Conservation (phyloP, 2,888 invertebrate genomes). For the Cephus spinipes region DNA sequence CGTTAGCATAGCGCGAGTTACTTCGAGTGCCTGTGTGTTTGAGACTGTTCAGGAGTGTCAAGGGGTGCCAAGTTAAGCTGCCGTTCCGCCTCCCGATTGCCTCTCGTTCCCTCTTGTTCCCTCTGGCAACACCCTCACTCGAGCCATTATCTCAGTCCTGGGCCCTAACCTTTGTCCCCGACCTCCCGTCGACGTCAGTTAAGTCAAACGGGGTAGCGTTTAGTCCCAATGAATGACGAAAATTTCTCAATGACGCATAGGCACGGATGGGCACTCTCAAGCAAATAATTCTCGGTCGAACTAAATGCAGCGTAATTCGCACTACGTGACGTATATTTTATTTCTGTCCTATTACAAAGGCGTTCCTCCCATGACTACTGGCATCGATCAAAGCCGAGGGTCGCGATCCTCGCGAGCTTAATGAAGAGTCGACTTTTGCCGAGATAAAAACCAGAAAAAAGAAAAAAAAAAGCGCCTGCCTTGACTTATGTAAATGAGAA, state of each 20-base stretch:
- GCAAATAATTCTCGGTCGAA: background rate
- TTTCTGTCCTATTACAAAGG: slow-evolving; percentile 3
- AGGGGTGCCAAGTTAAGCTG: background rate
- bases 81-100: background rate
- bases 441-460: too few relatives aligned
- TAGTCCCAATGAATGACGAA: background rate
- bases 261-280: background rate
- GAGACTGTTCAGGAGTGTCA: background rate
- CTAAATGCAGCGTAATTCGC: background rate
- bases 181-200: background rate
- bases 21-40: slow-evolving; percentile 4
- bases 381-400: slow-evolving; percentile 18
- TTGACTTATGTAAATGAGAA: background rate
- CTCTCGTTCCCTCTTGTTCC: slow-evolving; percentile 12
- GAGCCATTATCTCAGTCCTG: background rate
- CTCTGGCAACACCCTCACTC: slow-evolving; percentile 3
- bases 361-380: slow-evolving; percentile 8
- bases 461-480: background rate
- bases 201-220: background rate
- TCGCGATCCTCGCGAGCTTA: slow-evolving; percentile 19
- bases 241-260: background rate
- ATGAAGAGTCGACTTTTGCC: background rate
- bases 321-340: background rate
- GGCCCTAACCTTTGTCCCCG: background rate
- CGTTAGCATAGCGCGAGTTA: background rate